Percentiles rank a stretch among this genome's conserved stretches.
These are phyloP conservation scores for Alligator mississippiensis DNA, from an alignment of 2,113 vertebrate genomes.

Conservation along the genomic window DNA sequence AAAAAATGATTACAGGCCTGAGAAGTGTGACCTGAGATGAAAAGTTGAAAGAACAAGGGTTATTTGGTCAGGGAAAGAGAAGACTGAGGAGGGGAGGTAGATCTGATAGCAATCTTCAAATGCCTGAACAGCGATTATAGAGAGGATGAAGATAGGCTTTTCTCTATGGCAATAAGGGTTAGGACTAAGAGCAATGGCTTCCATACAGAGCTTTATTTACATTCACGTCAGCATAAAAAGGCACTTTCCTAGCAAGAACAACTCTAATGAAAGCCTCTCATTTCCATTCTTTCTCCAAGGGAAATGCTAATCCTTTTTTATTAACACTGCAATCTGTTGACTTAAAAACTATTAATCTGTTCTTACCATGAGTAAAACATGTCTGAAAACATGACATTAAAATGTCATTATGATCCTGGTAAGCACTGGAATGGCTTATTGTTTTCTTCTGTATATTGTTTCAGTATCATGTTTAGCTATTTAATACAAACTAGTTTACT, in stretches of 20 bases:
- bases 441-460: neutral
- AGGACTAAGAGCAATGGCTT: neutral
- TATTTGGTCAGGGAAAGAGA: too few species aligned
- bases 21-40: too few species aligned
- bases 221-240: neutral
- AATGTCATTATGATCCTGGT: neutral
- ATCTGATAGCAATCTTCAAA: too few species aligned
- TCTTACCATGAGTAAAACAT: neutral
- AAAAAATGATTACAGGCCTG: too few species aligned
- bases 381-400: neutral
- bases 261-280: neutral
- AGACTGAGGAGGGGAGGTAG: too few species aligned
- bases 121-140: too few species aligned
- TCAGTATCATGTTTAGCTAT: neutral
- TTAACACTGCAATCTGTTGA: neutral
- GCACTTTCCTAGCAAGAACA: neutral
- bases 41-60: too few species aligned
- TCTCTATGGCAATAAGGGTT: too few species aligned
- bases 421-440: neutral
- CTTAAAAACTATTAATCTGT: neutral
- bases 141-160: too few species aligned
- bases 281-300: neutral
- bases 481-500: neutral
- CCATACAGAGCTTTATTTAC: neutral
- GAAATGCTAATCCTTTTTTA: neutral